Percentiles rank a stretch among this genome's conserved stretches.
Evolutionary conservation across 1,140 invertebrate species (phyloP).

Genomic region (Rhagoletis pomonella): DNA sequence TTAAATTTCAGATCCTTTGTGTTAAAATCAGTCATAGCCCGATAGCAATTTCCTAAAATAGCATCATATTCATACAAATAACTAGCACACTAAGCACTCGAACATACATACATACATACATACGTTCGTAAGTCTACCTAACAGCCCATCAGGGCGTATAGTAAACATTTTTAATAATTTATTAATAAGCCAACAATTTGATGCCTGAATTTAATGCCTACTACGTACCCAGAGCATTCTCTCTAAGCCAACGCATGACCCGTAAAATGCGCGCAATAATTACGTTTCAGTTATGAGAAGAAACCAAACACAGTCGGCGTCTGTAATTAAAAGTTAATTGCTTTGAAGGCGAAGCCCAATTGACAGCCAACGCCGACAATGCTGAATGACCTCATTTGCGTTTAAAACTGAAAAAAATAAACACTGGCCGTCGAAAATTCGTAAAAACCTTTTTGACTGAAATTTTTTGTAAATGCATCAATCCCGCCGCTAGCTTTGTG

Average conservation of each 20-base stretch:
- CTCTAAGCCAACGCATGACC: background rate
- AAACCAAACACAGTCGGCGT: background rate
- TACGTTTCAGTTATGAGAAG: conserved; percentile 18
- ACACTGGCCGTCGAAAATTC: background rate
- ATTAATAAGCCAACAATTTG: conserved; percentile 38
- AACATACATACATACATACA: no score
- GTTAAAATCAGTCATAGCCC: no score
- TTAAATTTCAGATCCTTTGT: no score
- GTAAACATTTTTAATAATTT: conserved; percentile 30
- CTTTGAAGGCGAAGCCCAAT: conserved; percentile 30
- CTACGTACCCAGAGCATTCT: background rate
- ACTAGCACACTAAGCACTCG: no score
- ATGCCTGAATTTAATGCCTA: background rate
- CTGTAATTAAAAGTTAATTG: conserved; percentile 44
- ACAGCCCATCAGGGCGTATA: background rate
- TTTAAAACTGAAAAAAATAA: background rate
- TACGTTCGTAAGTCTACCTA: no score
- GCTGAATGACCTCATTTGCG: conserved; percentile 3
- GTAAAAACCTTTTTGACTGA: background rate
- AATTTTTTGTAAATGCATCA: background rate
- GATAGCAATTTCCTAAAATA: no score
- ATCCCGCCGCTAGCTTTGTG: background rate
- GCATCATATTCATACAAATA: no score
- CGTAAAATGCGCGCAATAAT: conserved; percentile 44
- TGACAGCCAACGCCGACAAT: background rate